Evolutionary conservation across 2,888 invertebrate species (phyloP), one percentile per base, ranked within the genome.

Genomic region (Laspeyria flexula): DNA sequence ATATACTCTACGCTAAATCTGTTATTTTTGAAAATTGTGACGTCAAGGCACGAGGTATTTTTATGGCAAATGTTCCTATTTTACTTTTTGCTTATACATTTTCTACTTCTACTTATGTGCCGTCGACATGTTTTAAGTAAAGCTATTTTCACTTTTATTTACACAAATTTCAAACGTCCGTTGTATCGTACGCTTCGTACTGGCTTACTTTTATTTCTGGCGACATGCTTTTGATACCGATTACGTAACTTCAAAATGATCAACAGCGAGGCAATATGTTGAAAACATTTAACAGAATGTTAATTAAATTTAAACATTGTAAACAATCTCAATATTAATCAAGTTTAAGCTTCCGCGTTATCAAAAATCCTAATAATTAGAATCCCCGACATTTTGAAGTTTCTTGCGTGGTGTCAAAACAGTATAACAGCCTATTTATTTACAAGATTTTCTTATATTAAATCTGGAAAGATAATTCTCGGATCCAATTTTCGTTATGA

Each of bases 131-230:
- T 42, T 35, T 49, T 43, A 18, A 39, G 44, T 45, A 34, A 3
- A 2, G n/a, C 12, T 13, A 40, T 51, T 13, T 30, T 10, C 5
- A 38, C 43, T 25, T 41, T 52, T 18, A 27, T 47, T 38, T 38
- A 47, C 23, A 44, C 34, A 37, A 13, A 29, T 43, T 57, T 55
- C 21, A 50, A 51, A 40, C 42, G 15, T 53, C 52, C n/a, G n/a
- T n/a, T n/a, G 55, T 55, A 54, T 52, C 40, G 54, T 65, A 57
- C 42, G 69, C 77, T 77, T 80, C 52, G 71, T 75, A 70, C 69
- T 60, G 61, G 79, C 79, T 81, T 81, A 51, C 68, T 60, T 68
- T 68, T 52, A 64, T 64, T 62, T 60, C 80, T 82, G 81, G 81
- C 79, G 80, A 79, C 76, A 81, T 57, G 55, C 53, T 56, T 57